Conservation (phyloP, 2,888 invertebrate species). For the Pyrrhia umbra region DNA sequence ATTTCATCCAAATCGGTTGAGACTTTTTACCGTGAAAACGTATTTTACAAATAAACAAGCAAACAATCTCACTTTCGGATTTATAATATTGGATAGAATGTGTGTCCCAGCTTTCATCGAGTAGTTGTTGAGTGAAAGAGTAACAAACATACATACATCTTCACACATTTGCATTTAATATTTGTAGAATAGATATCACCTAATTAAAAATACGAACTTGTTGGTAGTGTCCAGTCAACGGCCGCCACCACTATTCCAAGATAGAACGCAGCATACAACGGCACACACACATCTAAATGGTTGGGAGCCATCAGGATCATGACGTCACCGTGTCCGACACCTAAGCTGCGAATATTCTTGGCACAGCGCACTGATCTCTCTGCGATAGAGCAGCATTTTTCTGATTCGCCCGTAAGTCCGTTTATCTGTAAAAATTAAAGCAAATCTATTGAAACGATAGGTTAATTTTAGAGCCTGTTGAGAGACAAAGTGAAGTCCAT, state of each 20-base stretch:
- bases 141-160: too few species aligned
- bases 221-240: slow-evolving; percentile 67
- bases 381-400: slow-evolving; percentile 79
- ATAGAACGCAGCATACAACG: slow-evolving; percentile 84
- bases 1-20: too few species aligned
- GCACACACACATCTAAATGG: slow-evolving; percentile 80
- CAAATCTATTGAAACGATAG: too few species aligned
- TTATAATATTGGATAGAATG: too few species aligned
- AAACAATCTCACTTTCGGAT: too few species aligned
- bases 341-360: slow-evolving; percentile 74
- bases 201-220: slow-evolving; percentile 4
- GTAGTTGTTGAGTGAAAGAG: too few species aligned
- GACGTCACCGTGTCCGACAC: slow-evolving; percentile 80
- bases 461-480: too few species aligned
- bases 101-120: too few species aligned
- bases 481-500: too few species aligned
- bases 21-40: too few species aligned
- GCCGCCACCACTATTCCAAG: slow-evolving; percentile 77
- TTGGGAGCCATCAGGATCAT: slow-evolving; percentile 84
- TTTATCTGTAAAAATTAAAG: slow-evolving; percentile 75
- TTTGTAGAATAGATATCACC: background rate
- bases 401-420: slow-evolving; percentile 78
- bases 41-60: too few species aligned
- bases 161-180: too few species aligned
- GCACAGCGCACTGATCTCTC: slow-evolving; percentile 81